Conservation (phyloP, 2,888 invertebrate species). For the Eupeodes latifasciatus region DNA sequence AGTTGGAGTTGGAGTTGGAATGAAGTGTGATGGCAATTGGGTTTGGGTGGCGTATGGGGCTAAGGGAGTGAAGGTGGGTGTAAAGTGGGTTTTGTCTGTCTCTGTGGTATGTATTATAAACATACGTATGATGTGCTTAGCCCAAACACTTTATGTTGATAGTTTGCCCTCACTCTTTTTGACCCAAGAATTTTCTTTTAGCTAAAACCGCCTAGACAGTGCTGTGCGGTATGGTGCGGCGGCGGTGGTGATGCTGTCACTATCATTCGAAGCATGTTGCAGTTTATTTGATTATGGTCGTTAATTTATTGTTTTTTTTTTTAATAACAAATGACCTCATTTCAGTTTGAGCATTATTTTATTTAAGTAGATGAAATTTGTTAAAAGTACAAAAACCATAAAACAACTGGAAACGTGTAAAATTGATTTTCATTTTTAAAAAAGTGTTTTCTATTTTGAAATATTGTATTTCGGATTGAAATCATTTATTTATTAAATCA, state of each 20-base stretch:
- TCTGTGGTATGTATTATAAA: not conserved
- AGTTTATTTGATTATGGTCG: conserved; percentile 61
- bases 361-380: conserved; percentile 20
- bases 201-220: conserved; percentile 18
- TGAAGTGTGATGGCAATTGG: not conserved
- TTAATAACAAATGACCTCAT: conserved; percentile 11
- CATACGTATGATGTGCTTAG: conserved; percentile 29
- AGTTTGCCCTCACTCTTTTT: conserved; percentile 49
- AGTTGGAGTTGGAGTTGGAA: no score
- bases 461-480: no score
- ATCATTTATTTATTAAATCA: no score
- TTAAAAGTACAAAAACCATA: not conserved
- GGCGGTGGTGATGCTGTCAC: conserved; percentile 3
- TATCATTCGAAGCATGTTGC: conserved; percentile 43
- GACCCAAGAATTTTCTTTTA: conserved; percentile 49
- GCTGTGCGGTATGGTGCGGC: not conserved
- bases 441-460: no score
- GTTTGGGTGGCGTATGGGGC: conserved; percentile 12
- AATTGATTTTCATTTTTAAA: no score
- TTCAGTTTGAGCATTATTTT: conserved; percentile 11
- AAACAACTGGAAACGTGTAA: not conserved
- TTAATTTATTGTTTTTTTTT: conserved; percentile 59
- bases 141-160: conserved; percentile 63
- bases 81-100: not conserved
- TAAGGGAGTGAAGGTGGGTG: not conserved